Conservation (phyloP, 2,888 invertebrate genomes). For the Galeopsomyia nigrocyanea region DNA sequence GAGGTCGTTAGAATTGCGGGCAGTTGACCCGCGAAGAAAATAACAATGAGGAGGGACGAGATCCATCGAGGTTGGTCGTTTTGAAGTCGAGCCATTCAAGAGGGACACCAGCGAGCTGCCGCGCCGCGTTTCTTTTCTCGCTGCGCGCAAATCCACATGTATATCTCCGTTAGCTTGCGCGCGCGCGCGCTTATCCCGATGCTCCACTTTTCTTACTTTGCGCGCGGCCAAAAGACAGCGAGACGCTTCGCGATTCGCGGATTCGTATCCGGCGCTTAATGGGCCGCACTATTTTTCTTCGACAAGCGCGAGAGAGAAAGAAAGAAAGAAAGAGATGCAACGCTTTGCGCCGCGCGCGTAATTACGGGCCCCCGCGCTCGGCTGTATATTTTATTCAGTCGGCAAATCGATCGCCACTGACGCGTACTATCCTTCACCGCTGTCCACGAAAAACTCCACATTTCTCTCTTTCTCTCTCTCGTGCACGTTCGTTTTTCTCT, state of each 20-base stretch:
- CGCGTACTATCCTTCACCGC: slow-evolving; percentile 51
- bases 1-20: too few relatives aligned
- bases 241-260: neutral
- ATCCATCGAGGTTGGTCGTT: too few relatives aligned
- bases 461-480: slow-evolving; percentile 51
- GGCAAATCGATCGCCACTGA: slow-evolving; percentile 52
- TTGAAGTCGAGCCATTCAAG: too few relatives aligned
- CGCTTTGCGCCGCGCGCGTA: slow-evolving; percentile 48
- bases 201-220: slow-evolving; percentile 37
- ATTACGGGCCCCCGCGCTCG: slow-evolving; percentile 53
- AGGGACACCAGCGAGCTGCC: too few relatives aligned
- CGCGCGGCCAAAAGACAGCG: slow-evolving; percentile 27
- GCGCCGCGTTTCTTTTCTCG: slow-evolving; percentile 32
- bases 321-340: too few relatives aligned
- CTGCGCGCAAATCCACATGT: neutral
- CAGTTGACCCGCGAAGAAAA: too few relatives aligned
- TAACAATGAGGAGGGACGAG: too few relatives aligned
- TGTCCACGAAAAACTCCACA: slow-evolving; percentile 46
- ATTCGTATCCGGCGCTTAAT: slow-evolving; percentile 53
- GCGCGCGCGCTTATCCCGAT: slow-evolving; percentile 34
- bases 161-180: slow-evolving; percentile 23
- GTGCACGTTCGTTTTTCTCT: slow-evolving; percentile 28
- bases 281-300: slow-evolving; percentile 60
- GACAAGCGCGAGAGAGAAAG: neutral
- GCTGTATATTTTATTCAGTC: slow-evolving; percentile 55